Base-by-base conservation (phyloP, 2,797 vertebrate genomes). In the Pseudochaenichthys georgianus region DNA sequence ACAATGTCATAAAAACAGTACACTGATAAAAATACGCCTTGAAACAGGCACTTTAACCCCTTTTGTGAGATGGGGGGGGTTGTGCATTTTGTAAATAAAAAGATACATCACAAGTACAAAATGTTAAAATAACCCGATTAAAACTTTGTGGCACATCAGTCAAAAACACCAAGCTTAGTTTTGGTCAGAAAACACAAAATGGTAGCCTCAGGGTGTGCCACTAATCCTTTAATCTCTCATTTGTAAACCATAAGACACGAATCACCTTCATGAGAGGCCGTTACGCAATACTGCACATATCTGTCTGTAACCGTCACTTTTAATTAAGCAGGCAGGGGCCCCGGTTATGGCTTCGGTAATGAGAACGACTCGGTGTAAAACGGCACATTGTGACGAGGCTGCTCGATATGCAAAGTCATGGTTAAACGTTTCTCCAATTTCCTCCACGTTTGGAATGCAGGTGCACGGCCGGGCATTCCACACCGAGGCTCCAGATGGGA, bases 391-490 rank as follows among this genome's bases (percentile, higher is more conserved):
- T 64, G 52, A 75, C 76, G 9, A 77, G 3, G 12, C 51, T 2
- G 42, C 61, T 10, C 63, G 48, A 53, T 23, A 80, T 77, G 84
- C 90, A 77, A 55, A 74, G 87, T 86, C 83, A 76, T 6, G 69
- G 67, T 12, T 12, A 58, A 73, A 68, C 59, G 17, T 21, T 77
- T 76, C 73, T 84, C 72, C 16, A 46, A 59, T 78, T 54, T 12
- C 42, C 59, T 41, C 60, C 23, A 51, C 4, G 3, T 50, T 65
- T 66, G 83, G 84, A 91, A 94, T 92, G 90, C 93, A 94, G 93
- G 93, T 94, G 89, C 89, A 92, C 4, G 68, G 72, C 65, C 10
- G 0, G 3, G 21, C 88, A 92, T 88, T 91, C 90, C 89, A 60
- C 87, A 81, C 61, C 11, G 63, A 77, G 81, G 84, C 86, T 78